Evolutionary conservation across 2,888 invertebrate genomes (phyloP), one percentile per base, ranked within the genome.

Genomic region (Tenthredo livida): DNA sequence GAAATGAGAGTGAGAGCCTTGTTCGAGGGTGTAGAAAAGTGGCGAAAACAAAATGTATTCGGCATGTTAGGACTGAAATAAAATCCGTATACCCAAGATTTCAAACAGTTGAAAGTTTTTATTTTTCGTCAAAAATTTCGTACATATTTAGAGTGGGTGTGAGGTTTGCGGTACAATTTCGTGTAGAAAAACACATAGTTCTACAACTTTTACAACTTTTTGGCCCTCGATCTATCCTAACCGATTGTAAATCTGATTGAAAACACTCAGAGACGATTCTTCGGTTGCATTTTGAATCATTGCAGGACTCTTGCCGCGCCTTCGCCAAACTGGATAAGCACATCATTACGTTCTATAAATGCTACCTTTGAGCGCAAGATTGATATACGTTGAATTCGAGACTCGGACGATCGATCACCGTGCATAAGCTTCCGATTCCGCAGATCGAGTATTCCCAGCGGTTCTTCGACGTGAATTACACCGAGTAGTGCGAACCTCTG

Each of bases 381-480:
- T 21, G 61, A 61, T 25, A 61, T 25, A 21, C 61, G 61, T 25
- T 61, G 12, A 25, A 61, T 25, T 61, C 61, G 12, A 25, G 61
- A 61, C 12, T 25, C 25, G 61, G 70, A 40, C 25, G 43, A 47
- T 75, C 43, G 75, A 75, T 75, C 75, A 29, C 7, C 33, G n/a
- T 1, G 17, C 47, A 47, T 12, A 25, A 12, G 29, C 25, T 67
- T 67, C 5, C 67, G 78, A 78, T 75, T 47, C 47, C 25, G 7
- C 21, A 6, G 40, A 58, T 80, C 80, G 15, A 58, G 50, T 54
- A 15, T 40, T 33, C 61, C 40, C 40, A n/a, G 5, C 40, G 80
- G 15, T 61, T 58, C 40, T n/a, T 58, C 61, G 80, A 61, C 40
- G 80, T 61, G 80, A 61, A 80, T 61, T 61, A 58, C 25, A 40